These are phyloP conservation scores for Strix occidentalis DNA, from an alignment of 2,797 vertebrate genomes.

Conservation along the genomic window DNA sequence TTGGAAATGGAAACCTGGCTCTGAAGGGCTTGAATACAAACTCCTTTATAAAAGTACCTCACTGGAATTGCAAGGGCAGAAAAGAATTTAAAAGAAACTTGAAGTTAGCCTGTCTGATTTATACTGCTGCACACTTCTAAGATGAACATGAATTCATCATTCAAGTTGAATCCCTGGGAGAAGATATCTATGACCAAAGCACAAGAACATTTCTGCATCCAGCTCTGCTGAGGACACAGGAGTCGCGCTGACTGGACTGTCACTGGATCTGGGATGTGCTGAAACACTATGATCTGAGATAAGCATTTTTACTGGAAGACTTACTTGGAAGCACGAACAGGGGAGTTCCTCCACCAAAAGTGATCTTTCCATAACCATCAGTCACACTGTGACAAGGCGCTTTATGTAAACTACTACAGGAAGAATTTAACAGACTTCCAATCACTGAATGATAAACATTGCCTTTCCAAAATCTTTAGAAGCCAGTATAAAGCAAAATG, in stretches of 20 bases:
- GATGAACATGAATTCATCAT: background rate
- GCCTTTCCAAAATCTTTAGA: background rate
- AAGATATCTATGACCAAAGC: background rate
- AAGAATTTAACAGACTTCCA: background rate
- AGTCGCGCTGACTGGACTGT: accelerated
- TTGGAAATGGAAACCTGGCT: background rate
- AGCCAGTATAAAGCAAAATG: background rate
- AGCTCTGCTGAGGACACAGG: background rate
- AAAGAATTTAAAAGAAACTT: background rate
- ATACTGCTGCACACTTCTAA: background rate
- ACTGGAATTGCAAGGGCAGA: background rate
- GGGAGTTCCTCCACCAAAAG: constrained; percentile 49
- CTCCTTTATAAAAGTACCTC: background rate
- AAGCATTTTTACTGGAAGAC: background rate
- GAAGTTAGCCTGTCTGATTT: background rate
- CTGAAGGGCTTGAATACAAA: background rate
- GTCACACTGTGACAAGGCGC: constrained; percentile 20
- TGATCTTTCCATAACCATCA: background rate
- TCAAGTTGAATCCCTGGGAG: background rate
- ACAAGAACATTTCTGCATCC: background rate
- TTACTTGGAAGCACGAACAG: constrained; percentile 68
- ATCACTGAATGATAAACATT: accelerated
- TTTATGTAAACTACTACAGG: constrained; percentile 25
- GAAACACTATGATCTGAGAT: background rate
- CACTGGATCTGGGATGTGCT: background rate